These are phyloP conservation scores for Ceraclea dissimilis DNA, from an alignment of 2,888 invertebrate genomes.

Conservation along the genomic window DNA sequence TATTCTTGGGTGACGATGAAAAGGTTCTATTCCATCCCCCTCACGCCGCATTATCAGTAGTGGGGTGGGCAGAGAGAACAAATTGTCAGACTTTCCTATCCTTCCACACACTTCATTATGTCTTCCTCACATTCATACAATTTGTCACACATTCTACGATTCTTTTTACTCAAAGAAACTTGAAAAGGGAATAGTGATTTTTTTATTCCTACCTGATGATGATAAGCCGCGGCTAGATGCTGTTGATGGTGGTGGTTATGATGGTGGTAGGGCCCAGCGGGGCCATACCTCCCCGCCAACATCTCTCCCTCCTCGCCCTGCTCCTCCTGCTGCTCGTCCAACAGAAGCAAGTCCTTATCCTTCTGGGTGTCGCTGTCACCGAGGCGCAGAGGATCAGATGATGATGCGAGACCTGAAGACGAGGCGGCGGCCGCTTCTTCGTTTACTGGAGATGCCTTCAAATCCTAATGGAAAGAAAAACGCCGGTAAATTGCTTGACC, in stretches of 20 bases:
- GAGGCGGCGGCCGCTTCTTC: not conserved
- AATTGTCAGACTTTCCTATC: too few relatives aligned
- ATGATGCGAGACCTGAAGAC: not conserved
- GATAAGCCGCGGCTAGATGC: conserved; percentile 28
- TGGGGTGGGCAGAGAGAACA: too few relatives aligned
- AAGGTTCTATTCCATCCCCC: too few relatives aligned
- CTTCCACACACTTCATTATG: too few relatives aligned
- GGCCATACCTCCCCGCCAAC: conserved; percentile 29
- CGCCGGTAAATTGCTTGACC: too few relatives aligned
- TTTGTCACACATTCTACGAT: too few relatives aligned
- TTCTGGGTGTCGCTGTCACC: not conserved
- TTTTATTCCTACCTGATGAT: conserved; percentile 21
- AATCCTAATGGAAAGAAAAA: not conserved
- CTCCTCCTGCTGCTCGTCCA: conserved; percentile 26
- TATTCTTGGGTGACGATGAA: too few relatives aligned
- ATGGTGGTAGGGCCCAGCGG: conserved; percentile 41
- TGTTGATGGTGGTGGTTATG: conserved; percentile 53
- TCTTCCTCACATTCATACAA: too few relatives aligned
- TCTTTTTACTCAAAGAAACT: too few relatives aligned
- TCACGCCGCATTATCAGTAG: too few relatives aligned
- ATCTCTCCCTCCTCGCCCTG: conserved; percentile 24
- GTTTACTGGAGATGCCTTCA: not conserved
- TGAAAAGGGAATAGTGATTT: too few relatives aligned
- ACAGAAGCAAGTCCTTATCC: not conserved
- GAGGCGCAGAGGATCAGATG: not conserved